phyloP scores from a whole-genome alignment of 2,113 vertebrate genomes.

The Diglossa brunneiventris region DNA sequence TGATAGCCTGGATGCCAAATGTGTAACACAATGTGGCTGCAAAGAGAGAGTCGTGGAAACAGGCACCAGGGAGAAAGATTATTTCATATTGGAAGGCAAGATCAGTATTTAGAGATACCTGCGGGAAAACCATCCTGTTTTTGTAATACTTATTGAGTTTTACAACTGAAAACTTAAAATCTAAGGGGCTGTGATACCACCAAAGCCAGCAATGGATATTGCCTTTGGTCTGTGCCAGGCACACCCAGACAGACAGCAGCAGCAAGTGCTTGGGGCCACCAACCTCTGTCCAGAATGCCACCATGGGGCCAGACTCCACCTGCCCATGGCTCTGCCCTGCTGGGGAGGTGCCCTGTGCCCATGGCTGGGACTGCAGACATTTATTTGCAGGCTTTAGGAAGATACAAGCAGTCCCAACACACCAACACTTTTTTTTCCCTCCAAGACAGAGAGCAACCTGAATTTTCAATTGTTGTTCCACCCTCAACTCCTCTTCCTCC shows the following conservation, averaged over 20 bases:
- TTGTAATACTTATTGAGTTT: not conserved
- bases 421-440: not conserved
- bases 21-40: not conserved
- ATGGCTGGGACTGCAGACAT: not conserved
- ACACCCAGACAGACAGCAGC: not conserved
- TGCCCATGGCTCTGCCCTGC: not conserved
- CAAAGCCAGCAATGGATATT: not conserved
- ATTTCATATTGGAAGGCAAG: not conserved
- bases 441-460: not conserved
- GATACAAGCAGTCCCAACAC: not conserved
- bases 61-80: not conserved
- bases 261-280: not conserved
- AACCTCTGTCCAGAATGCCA: not conserved
- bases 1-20: not conserved
- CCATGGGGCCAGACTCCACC: not conserved
- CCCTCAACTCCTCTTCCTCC: not conserved
- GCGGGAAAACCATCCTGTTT: accelerated
- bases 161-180: not conserved
- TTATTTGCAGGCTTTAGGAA: not conserved
- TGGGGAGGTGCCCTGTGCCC: not conserved
- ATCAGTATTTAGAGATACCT: not conserved
- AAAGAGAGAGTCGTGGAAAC: not conserved
- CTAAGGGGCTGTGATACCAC: not conserved
- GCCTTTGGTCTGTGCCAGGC: not conserved
- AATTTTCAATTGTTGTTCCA: not conserved